phyloP scores from a whole-genome alignment of 1,140 invertebrate species.

The Hypothenemus hampei region DNA sequence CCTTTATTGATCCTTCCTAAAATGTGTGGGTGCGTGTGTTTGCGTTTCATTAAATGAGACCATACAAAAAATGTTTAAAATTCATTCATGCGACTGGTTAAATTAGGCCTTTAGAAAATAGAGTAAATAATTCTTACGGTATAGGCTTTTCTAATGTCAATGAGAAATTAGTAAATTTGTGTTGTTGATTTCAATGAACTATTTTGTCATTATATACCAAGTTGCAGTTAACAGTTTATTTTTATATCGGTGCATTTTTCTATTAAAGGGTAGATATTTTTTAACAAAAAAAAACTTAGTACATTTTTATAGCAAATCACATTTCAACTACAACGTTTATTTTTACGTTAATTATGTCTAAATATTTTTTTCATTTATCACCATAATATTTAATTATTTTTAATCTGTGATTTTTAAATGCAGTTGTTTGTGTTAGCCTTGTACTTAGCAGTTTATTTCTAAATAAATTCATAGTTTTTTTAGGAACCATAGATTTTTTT shows the following conservation, averaged over 20 bases:
- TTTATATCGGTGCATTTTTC: too few species aligned
- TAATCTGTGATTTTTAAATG: conserved; percentile 27
- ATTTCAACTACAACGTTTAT: neutral
- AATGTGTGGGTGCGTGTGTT: too few species aligned
- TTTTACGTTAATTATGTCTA: too few species aligned
- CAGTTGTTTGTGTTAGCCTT: conserved; percentile 25
- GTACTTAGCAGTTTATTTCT: conserved; percentile 22
- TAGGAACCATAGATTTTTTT: too few species aligned
- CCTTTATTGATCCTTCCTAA: neutral
- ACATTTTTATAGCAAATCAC: too few species aligned
- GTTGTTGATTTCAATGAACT: too few species aligned
- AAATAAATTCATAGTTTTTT: conserved; percentile 23
- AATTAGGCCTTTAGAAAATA: conserved; percentile 19
- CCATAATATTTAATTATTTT: conserved; percentile 1
- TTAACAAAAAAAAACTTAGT: too few species aligned
- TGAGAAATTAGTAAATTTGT: too few species aligned
- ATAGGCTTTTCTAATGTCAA: neutral
- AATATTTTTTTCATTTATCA: neutral
- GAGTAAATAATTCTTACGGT: conserved; percentile 14
- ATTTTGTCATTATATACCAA: too few species aligned
- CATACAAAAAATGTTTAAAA: conserved; percentile 5
- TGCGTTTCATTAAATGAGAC: conserved; percentile 6
- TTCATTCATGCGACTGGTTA: conserved; percentile 13
- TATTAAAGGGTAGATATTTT: too few species aligned
- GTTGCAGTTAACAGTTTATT: too few species aligned